Evolutionary conservation across 2,888 invertebrate genomes (phyloP).

Genomic region (Drosophila neonasuta): DNA sequence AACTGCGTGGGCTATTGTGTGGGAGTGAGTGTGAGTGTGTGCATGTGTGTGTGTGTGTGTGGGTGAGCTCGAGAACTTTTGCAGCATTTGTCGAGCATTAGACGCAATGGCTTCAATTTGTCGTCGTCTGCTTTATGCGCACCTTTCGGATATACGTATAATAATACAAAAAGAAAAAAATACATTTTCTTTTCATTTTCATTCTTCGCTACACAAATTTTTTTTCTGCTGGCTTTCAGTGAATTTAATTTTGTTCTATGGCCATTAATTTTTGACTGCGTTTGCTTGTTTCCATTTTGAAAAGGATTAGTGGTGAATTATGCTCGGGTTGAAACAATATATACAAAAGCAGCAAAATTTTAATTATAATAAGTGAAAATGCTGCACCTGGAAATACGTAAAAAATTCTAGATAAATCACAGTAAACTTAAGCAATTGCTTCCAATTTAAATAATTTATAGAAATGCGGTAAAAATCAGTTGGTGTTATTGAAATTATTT

Average conservation of each 20-base stretch:
- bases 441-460: neutral
- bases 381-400: too few relatives aligned
- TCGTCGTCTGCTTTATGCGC: slow-evolving; percentile 32
- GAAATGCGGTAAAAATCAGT: neutral
- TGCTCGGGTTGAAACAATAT: slow-evolving; percentile 4
- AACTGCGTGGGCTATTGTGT: slow-evolving; percentile 20
- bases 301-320: slow-evolving; percentile 21
- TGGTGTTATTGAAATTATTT: neutral
- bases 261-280: neutral
- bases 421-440: neutral
- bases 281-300: slow-evolving; percentile 7
- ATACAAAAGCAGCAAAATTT: slow-evolving; percentile 4
- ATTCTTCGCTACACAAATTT: neutral
- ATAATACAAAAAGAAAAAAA: neutral
- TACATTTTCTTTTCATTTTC: neutral
- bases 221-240: neutral
- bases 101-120: slow-evolving; percentile 34
- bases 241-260: slow-evolving; percentile 1
- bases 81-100: slow-evolving; percentile 37
- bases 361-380: slow-evolving; percentile 29
- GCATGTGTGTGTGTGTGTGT: slow-evolving; percentile 1
- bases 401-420: neutral
- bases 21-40: slow-evolving; percentile 2
- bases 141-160: slow-evolving; percentile 1
- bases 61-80: slow-evolving; percentile 9